Percentiles rank a stretch among this genome's conserved stretches.
Evolutionary conservation across 2,113 vertebrate genomes (phyloP).

Genomic region (Mastomys coucha): DNA sequence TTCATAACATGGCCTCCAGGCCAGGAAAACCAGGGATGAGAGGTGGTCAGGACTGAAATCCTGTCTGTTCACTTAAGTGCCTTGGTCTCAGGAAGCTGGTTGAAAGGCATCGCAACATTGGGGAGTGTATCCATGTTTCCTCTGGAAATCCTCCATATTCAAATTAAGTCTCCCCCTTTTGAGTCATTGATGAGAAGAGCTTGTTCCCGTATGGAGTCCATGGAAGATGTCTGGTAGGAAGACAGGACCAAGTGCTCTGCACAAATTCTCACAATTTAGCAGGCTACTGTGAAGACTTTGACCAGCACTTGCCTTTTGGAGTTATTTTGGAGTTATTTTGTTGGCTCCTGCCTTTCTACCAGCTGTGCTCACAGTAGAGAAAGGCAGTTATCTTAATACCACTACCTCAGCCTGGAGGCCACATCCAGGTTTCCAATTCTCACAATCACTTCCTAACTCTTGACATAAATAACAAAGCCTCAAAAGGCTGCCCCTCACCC

Average conservation of each 20-base stretch:
- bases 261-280: not conserved
- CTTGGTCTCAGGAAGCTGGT: constrained; percentile 14
- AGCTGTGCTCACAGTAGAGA: not conserved
- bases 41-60: constrained; percentile 67
- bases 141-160: not conserved
- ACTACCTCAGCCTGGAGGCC: not conserved
- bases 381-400: not conserved
- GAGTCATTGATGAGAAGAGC: not conserved
- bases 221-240: not conserved
- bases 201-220: not conserved
- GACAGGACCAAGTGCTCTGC: fast-evolving
- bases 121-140: not conserved
- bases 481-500: not conserved
- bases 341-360: not conserved
- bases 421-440: not conserved
- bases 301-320: not conserved
- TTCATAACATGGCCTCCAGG: constrained; percentile 82
- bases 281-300: not conserved
- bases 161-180: not conserved
- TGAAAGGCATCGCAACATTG: not conserved
- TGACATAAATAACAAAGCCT: not conserved
- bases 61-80: constrained; percentile 72
- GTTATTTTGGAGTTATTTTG: not conserved
- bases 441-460: not conserved
- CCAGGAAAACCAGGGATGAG: constrained; percentile 55